These are phyloP conservation scores for Fragariocoptes setiger DNA, from an alignment of 1,140 invertebrate species.

Conservation along the genomic window DNA sequence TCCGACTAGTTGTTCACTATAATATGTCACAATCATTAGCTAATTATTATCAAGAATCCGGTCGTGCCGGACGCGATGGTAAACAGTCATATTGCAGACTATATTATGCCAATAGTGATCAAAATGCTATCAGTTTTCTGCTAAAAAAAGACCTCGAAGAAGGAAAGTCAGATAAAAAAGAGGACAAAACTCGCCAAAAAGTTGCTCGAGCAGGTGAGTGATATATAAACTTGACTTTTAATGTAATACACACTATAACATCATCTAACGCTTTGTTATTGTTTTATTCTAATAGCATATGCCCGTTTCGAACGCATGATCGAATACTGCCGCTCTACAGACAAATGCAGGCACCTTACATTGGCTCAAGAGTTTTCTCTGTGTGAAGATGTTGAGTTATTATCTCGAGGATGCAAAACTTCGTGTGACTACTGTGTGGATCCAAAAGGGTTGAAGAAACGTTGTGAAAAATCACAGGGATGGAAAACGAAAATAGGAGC, in stretches of 20 bases:
- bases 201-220: constrained; percentile 16
- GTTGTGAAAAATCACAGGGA: background rate
- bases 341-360: constrained; percentile 10
- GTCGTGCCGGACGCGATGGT: constrained; percentile 30
- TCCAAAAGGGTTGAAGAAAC: constrained; percentile 4
- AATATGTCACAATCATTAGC: constrained; percentile 43
- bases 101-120: constrained; percentile 40
- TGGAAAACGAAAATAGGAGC: background rate
- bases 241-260: too few species aligned
- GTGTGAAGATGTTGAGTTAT: constrained; percentile 2
- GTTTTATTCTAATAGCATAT: constrained; percentile 21
- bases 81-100: constrained; percentile 24
- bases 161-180: constrained; percentile 12
- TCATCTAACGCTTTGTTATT: too few species aligned
- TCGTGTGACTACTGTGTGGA: constrained; percentile 6
- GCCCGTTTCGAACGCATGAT: constrained; percentile 40
- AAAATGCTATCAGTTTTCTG: constrained; percentile 42
- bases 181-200: constrained; percentile 21
- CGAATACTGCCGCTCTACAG: constrained; percentile 24
- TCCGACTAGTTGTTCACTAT: constrained; percentile 67
- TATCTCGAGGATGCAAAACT: constrained; percentile 1
- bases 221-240: too few species aligned
- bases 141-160: constrained; percentile 29
- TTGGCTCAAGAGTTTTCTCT: constrained; percentile 11
- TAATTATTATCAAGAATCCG: constrained; percentile 29